These are phyloP conservation scores for Meriones psammophilus DNA, from an alignment of 2,797 vertebrate species.

Conservation along the genomic window DNA sequence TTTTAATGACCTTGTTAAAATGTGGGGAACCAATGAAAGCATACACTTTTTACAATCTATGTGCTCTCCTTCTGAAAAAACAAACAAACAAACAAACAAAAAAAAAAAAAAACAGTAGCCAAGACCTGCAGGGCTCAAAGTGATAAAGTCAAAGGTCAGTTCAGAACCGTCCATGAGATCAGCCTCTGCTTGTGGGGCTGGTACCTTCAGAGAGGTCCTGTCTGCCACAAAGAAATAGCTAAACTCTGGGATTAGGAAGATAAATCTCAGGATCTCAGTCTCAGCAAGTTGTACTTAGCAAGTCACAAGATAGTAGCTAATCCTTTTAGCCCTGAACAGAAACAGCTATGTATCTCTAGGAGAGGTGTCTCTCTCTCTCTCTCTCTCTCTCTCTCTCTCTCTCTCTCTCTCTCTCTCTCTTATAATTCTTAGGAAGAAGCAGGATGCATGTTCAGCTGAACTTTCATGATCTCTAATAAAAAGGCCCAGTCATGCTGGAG, in stretches of 20 bases:
- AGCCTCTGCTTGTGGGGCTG: constrained; percentile 2
- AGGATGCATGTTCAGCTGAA: not conserved
- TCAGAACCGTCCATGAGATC: not conserved
- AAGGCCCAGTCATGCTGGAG: constrained; percentile 70
- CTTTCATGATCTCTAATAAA: constrained; percentile 72
- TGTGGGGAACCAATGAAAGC: constrained; percentile 22
- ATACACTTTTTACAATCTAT: constrained; percentile 69
- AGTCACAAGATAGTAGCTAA: not conserved
- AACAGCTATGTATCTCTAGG: not conserved
- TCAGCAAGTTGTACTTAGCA: not conserved
- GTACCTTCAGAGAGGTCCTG: not conserved
- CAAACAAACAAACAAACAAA: not conserved
- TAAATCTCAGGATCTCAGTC: not conserved
- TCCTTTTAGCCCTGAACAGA: not conserved
- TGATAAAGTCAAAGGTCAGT: constrained; percentile 61
- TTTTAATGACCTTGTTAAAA: constrained; percentile 43
- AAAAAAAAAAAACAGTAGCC: constrained; percentile 52
- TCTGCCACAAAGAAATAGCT: not conserved
- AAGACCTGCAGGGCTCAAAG: constrained; percentile 40
- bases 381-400: too few species aligned
- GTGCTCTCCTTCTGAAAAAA: constrained; percentile 14
- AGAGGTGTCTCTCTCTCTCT: not conserved
- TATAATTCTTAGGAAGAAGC: not conserved
- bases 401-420: too few species aligned
- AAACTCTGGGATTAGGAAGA: not conserved